Base-by-base conservation (phyloP, 1,140 invertebrate genomes). In the Dendroctonus valens region DNA sequence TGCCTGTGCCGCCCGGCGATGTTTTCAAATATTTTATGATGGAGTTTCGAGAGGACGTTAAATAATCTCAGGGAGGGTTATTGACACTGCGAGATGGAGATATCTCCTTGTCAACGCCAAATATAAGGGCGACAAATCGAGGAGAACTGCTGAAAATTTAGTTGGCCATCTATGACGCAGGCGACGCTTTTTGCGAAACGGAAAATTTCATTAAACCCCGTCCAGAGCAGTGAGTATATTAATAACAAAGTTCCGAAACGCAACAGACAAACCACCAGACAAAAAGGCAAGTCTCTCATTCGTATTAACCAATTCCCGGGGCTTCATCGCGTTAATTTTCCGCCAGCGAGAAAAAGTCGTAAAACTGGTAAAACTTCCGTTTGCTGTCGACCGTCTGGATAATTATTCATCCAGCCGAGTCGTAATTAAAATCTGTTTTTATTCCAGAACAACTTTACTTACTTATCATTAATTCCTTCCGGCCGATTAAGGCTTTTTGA, bases 361-460 rank as follows among this genome's bases (percentile, higher is more conserved):
- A 62, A 62, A 61, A 62, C 60, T 15, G 49, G 60, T 42, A 62
- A 62, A 62, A 62, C 60, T 62, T 62, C 60, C 60, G 60, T 62
- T 62, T 52, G 44, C 60, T 41, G 60, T 62, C 60, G 50, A 52
- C 60, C 50, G 60, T 42, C 60, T 46, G 60, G 60, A 62, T 62
- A 62, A 62, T 62, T 62, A 62, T 54, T 62, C 60, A 62, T 62
- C 60, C 60, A 46, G 60, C 60, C 46, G 60, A 62, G 50, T 42
- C 39, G 60, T 62, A 62, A 62, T 62, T 62, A 62, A 62, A 62
- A 62, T 62, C 60, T 62, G 60, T 62, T 62, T 62, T 62, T 62
- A 62, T 62, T 62, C 60, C 60, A 62, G 60, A 62, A 62, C 60
- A 62, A 62, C 60, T 62, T 62, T 62, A 62, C 60, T 62, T 62